phyloP scores from a whole-genome alignment of 1,140 invertebrate genomes.

The Aphidius ervi region DNA sequence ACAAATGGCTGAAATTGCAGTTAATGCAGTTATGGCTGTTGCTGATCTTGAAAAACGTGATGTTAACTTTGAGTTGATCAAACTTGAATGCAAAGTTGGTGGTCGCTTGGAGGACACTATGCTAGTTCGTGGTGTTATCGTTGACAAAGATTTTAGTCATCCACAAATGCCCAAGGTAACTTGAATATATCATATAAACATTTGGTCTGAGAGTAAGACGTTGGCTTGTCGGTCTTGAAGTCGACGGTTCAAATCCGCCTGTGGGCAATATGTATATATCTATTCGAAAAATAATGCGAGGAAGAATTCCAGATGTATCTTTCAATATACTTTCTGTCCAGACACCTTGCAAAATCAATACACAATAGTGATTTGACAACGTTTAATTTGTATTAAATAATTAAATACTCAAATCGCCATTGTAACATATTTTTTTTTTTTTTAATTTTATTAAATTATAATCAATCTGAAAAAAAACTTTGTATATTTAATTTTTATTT shows the following conservation, averaged over 20 bases:
- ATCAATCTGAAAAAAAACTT: constrained; percentile 11
- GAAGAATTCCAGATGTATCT: constrained; percentile 27
- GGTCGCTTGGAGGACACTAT: constrained; percentile 96
- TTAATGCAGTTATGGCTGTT: constrained; percentile 90
- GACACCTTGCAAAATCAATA: constrained; percentile 28
- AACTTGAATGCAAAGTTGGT: constrained; percentile 97
- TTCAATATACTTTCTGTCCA: constrained; percentile 25
- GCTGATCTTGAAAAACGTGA: constrained; percentile 91
- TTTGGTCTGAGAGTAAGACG: too few relatives aligned
- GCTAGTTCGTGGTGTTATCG: constrained; percentile 93
- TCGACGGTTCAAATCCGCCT: too few relatives aligned
- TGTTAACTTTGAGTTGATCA: constrained; percentile 99
- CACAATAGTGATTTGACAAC: constrained; percentile 14
- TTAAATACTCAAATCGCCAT: constrained; percentile 3
- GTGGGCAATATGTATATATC: constrained; percentile 3
- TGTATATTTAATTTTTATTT: neutral
- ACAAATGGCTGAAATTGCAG: constrained; percentile 98
- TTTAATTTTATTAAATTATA: neutral
- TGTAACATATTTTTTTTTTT: constrained; percentile 15
- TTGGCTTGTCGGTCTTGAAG: too few relatives aligned
- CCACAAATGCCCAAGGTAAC: constrained; percentile 97
- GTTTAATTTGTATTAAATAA: constrained; percentile 7
- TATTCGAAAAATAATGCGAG: constrained; percentile 23
- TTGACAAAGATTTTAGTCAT: constrained; percentile 99
- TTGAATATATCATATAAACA: neutral